Conservation (phyloP, 1,140 invertebrate species). For the Eumaeus atala region DNA sequence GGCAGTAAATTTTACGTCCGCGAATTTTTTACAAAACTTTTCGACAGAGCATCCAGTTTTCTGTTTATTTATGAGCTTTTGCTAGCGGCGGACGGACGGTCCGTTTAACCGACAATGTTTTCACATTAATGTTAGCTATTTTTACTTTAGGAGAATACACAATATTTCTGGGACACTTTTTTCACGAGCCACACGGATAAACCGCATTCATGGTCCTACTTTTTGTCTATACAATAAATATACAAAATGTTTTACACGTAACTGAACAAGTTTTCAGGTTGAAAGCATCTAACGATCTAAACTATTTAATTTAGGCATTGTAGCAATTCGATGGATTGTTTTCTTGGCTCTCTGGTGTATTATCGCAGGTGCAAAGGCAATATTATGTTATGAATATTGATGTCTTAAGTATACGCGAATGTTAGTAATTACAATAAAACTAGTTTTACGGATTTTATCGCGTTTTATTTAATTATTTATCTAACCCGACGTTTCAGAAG, state of each 20-base stretch:
- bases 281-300: too few species aligned
- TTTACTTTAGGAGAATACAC: constrained; percentile 36
- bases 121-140: constrained; percentile 55
- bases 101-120: constrained; percentile 59
- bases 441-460: too few species aligned
- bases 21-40: constrained; percentile 62
- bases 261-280: background rate
- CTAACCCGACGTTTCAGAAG: too few species aligned
- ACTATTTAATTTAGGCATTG: too few species aligned
- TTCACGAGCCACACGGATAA: background rate
- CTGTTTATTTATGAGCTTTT: constrained; percentile 70
- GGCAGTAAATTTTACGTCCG: constrained; percentile 63
- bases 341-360: too few species aligned
- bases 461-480: too few species aligned
- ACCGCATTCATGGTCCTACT: constrained; percentile 6
- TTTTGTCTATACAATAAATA: background rate
- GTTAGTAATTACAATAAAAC: too few species aligned
- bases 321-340: too few species aligned
- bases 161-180: background rate
- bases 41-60: constrained; percentile 65
- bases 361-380: too few species aligned
- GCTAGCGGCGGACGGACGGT: constrained; percentile 44
- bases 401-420: too few species aligned
- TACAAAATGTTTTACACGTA: constrained; percentile 7
- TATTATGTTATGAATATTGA: too few species aligned